Base-by-base conservation (phyloP, 2,113 vertebrate species). In the Cyprinodon variegatus region DNA sequence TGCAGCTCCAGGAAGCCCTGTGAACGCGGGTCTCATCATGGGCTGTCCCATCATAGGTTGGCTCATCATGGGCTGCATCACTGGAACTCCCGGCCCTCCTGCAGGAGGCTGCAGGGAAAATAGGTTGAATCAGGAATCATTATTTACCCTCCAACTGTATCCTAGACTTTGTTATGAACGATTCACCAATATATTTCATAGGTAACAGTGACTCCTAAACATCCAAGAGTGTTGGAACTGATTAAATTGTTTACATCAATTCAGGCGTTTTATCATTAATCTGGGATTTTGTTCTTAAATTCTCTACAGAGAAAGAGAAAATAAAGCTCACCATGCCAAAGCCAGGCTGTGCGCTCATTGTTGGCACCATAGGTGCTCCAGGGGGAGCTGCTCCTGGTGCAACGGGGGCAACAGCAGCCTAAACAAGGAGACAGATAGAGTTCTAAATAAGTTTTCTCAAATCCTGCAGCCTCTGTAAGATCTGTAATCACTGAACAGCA, bases 11-110 rank as follows among this genome's bases (percentile, higher is more conserved):
- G 70, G 70, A 57, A 85, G 71, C 48, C 88, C 89, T 91, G 95
- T 94, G 36, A 96, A 98, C 0, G 97, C 90, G 43, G 97, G 96
- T 89, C 97, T 96, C 95, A 98, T 98, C 95, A 99, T 96, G 14
- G 98, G 95, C 89, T 99, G 98, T n/a, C 95, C 95, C 4, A 98
- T 98, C 94, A 92, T 76, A 11, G 90, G 85, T 83, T 93, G 91
- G 8, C 81, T 86, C 87, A 98, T 97, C 91, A 97, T 95, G 0
- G 97, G 96, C 59, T 97, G 94, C 96, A 98, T 98, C 95, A 97
- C 94, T 79, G 97, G 94, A 83, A 96, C 95, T 41, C 96, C 96
- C 8, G 96, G 83, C 13, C 94, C 96, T 64, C 93, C 96, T 72
- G 95, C 88, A 36, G 96, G 93, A 76, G 96, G 92, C 97, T 98